phyloP scores from a whole-genome alignment of 2,888 invertebrate genomes.

The Eupithecia inturbata region DNA sequence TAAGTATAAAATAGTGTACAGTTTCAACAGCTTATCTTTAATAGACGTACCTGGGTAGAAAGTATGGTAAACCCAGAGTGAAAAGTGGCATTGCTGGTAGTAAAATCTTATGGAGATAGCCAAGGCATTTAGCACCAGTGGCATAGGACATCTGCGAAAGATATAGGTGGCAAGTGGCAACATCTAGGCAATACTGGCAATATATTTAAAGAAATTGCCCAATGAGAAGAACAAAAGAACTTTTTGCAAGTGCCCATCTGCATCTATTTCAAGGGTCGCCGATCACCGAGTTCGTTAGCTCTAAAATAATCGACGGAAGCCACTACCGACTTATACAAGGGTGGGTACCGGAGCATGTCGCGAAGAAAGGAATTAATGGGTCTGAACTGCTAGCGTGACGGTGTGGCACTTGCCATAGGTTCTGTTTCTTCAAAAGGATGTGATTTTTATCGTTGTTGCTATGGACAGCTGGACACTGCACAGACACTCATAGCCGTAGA shows the following conservation, averaged over 20 bases:
- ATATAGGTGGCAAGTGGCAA: background rate
- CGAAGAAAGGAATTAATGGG: constrained; percentile 49
- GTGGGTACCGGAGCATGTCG: constrained; percentile 73
- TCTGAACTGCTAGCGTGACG: constrained; percentile 38
- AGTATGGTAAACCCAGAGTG: background rate
- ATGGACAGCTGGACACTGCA: background rate
- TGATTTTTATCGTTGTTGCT: background rate
- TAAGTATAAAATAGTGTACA: too few species aligned
- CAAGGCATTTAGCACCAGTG: background rate
- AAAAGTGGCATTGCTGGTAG: background rate
- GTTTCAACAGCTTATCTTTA: too few species aligned
- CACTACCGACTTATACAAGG: constrained; percentile 48
- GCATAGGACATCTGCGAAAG: background rate
- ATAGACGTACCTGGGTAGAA: background rate
- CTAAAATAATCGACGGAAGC: constrained; percentile 69
- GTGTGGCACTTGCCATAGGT: constrained; percentile 30
- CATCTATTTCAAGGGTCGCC: constrained; percentile 64
- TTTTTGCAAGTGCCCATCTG: constrained; percentile 31
- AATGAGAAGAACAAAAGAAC: constrained; percentile 7
- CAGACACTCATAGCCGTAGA: background rate
- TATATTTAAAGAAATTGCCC: background rate
- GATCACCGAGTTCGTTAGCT: constrained; percentile 64
- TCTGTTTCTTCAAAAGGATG: constrained; percentile 8
- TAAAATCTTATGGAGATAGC: background rate
- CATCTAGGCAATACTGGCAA: background rate